Conservation (phyloP, 1,140 invertebrate species). For the Drosophila arawakana region DNA sequence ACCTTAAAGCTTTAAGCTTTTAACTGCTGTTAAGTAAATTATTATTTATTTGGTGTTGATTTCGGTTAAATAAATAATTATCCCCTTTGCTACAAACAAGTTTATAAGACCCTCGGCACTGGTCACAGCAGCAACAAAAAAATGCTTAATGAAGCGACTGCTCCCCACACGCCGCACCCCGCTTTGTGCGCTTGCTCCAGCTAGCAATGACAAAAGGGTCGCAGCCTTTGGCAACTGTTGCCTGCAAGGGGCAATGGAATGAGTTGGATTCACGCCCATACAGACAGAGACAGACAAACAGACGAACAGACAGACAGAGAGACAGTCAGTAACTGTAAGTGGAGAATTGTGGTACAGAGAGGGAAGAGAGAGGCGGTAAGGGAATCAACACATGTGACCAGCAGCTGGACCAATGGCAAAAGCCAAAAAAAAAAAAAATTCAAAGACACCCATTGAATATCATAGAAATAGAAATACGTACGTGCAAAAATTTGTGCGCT, state of each 20-base stretch:
- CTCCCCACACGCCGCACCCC: conserved; percentile 1
- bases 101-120: no score
- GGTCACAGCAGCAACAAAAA: not conserved
- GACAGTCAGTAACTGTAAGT: conserved; percentile 3
- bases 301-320: conserved; percentile 1
- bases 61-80: no score
- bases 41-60: no score
- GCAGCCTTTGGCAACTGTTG: conserved; percentile 74
- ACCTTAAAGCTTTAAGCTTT: no score
- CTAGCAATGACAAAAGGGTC: conserved; percentile 55
- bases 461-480: conserved; percentile 69
- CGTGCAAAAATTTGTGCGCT: conserved; percentile 81
- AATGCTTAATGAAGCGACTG: conserved; percentile 70
- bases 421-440: conserved; percentile 36
- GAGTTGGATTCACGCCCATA: conserved; percentile 64
- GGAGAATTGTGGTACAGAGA: not conserved
- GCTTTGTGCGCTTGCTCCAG: no score
- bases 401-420: conserved; percentile 32
- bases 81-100: no score
- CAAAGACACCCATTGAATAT: conserved; percentile 67
- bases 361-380: not conserved
- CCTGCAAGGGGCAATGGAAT: conserved; percentile 35
- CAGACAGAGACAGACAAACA: conserved; percentile 37
- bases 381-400: conserved; percentile 66
- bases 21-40: no score